Evolutionary conservation across 1,140 invertebrate genomes (phyloP).

Genomic region (Leptinotarsa undecemlineata): DNA sequence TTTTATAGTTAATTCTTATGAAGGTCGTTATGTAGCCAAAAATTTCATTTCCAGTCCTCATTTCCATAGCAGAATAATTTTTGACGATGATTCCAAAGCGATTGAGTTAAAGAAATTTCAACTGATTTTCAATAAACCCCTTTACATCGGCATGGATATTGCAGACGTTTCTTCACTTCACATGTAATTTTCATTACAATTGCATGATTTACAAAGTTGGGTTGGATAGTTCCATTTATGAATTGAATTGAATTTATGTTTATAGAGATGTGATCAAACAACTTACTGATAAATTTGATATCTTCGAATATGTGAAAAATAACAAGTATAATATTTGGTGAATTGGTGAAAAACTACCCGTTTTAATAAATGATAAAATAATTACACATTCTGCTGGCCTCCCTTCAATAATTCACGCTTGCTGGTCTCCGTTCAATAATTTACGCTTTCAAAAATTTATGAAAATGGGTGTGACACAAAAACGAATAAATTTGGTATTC

Average conservation of each 20-base stretch:
- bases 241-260: neutral
- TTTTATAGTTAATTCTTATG: neutral
- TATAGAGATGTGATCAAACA: slow-evolving; percentile 14
- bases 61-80: neutral
- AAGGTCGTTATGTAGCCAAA: neutral
- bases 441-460: neutral
- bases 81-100: neutral
- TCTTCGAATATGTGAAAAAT: slow-evolving; percentile 44
- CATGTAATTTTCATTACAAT: neutral
- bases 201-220: neutral
- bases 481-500: neutral
- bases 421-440: neutral
- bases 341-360: too few relatives aligned
- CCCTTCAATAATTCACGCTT: neutral
- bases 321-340: slow-evolving; percentile 33
- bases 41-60: neutral
- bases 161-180: neutral
- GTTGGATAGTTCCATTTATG: neutral
- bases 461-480: neutral
- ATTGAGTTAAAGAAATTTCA: neutral
- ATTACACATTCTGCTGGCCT: slow-evolving; percentile 49
- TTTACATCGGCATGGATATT: neutral
- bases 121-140: neutral
- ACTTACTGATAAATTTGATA: slow-evolving; percentile 42
- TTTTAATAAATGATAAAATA: slow-evolving; percentile 43